These are phyloP conservation scores for Bhutanitis thaidina DNA, from an alignment of 2,888 invertebrate genomes.

Conservation along the genomic window DNA sequence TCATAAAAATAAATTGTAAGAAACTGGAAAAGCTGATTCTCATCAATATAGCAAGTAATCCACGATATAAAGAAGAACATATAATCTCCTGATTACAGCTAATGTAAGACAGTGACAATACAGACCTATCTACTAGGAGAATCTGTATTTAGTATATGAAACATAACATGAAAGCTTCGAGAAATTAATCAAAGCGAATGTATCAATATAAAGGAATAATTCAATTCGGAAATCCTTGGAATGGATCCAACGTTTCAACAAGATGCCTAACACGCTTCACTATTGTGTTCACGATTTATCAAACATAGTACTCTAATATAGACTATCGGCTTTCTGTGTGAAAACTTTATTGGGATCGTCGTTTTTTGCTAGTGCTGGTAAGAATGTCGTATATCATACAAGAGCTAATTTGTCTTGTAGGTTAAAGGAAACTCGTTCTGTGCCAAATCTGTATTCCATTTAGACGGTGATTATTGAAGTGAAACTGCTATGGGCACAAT, in stretches of 20 bases:
- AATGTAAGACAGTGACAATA: neutral
- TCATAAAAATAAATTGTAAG: too few relatives aligned
- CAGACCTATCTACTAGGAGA: neutral
- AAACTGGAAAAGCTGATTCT: too few relatives aligned
- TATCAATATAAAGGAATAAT: slow-evolving; percentile 39
- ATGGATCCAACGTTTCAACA: slow-evolving; percentile 42
- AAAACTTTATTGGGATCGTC: slow-evolving; percentile 24
- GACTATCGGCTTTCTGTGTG: slow-evolving; percentile 24
- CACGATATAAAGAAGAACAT: too few relatives aligned
- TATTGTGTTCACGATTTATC: slow-evolving; percentile 28
- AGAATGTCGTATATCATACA: slow-evolving; percentile 29
- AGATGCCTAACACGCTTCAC: slow-evolving; percentile 29
- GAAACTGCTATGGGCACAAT: neutral
- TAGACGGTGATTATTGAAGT: slow-evolving; percentile 26
- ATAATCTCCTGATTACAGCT: neutral
- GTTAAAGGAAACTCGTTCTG: slow-evolving; percentile 35
- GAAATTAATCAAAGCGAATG: slow-evolving; percentile 48
- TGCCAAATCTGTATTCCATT: slow-evolving; percentile 42
- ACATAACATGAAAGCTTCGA: slow-evolving; percentile 10
- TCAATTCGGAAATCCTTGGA: slow-evolving; percentile 47
- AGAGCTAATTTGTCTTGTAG: slow-evolving; percentile 42
- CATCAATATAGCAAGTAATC: too few relatives aligned
- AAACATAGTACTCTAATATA: slow-evolving; percentile 29
- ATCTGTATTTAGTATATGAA: slow-evolving; percentile 8
- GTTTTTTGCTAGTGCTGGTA: slow-evolving; percentile 24